phyloP scores from a whole-genome alignment of 2,888 invertebrate genomes.

The Phoenoteleia sp. region DNA sequence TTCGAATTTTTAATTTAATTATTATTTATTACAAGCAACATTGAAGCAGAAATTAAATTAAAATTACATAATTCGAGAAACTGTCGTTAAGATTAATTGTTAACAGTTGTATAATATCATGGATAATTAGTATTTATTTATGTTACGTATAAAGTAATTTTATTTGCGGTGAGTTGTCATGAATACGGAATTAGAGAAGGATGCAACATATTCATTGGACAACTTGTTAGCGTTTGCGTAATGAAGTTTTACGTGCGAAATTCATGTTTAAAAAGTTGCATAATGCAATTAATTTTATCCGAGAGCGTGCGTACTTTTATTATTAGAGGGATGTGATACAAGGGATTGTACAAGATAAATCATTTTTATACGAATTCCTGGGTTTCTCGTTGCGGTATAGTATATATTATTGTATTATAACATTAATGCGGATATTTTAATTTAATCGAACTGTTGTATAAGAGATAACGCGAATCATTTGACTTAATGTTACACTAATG shows the following conservation, averaged over 20 bases:
- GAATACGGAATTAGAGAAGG: not conserved
- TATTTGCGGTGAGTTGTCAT: not conserved
- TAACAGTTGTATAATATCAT: not conserved
- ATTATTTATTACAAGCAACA: slow-evolving; percentile 13
- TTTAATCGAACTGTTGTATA: too few relatives aligned
- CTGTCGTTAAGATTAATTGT: not conserved
- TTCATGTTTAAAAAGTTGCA: not conserved
- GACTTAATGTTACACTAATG: too few relatives aligned
- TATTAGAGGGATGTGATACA: not conserved
- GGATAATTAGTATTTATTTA: not conserved
- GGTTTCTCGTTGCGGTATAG: too few relatives aligned
- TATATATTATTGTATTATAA: too few relatives aligned
- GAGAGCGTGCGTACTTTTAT: not conserved
- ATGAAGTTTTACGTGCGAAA: not conserved
- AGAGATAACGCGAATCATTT: too few relatives aligned
- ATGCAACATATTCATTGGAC: not conserved
- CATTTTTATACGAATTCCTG: too few relatives aligned
- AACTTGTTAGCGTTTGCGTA: not conserved
- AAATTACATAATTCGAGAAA: not conserved
- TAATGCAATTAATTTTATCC: slow-evolving; percentile 1
- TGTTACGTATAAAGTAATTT: not conserved
- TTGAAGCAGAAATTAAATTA: too few relatives aligned
- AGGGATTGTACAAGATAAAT: too few relatives aligned
- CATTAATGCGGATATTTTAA: too few relatives aligned
- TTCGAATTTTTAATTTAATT: not conserved